A percentile compares a stretch with the other conserved stretches of the same genome.
Evolutionary conservation across 2,797 vertebrate genomes (phyloP).

Genomic region (Catharus ustulatus): DNA sequence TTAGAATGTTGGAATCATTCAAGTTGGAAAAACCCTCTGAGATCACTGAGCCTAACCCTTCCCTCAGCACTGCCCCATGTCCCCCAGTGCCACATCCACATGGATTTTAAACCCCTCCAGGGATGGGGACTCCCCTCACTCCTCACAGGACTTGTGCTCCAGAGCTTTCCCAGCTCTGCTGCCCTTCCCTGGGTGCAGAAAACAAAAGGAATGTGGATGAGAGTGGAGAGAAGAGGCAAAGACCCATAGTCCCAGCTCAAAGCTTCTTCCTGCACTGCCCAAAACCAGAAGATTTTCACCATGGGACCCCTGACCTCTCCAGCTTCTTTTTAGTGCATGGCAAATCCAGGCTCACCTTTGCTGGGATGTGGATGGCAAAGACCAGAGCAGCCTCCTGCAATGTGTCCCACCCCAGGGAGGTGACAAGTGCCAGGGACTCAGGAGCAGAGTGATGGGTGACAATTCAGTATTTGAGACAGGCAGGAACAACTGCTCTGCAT

Average conservation of each 20-base stretch:
- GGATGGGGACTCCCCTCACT: neutral
- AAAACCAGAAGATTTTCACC: neutral
- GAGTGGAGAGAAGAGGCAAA: neutral
- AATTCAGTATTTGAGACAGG: accelerated
- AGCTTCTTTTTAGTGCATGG: accelerated
- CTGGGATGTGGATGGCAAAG: neutral
- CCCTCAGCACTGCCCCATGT: neutral
- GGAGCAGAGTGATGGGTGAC: neutral
- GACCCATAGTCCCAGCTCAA: neutral
- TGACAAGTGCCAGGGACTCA: neutral
- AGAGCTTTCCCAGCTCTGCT: neutral
- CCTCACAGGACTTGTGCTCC: neutral
- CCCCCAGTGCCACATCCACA: neutral
- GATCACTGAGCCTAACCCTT: accelerated
- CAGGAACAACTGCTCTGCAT: neutral
- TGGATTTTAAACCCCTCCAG: neutral
- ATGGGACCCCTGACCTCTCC: accelerated
- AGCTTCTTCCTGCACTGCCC: neutral
- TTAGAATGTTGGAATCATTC: neutral
- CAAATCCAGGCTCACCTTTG: neutral
- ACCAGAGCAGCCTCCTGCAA: neutral
- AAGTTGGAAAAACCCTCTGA: neutral
- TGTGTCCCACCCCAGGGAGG: neutral
- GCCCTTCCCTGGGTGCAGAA: neutral
- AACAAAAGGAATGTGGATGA: neutral